Percentiles rank a stretch among this genome's conserved stretches.
phyloP scores from a whole-genome alignment of 2,888 invertebrate genomes.

The Tipula lateralis region DNA sequence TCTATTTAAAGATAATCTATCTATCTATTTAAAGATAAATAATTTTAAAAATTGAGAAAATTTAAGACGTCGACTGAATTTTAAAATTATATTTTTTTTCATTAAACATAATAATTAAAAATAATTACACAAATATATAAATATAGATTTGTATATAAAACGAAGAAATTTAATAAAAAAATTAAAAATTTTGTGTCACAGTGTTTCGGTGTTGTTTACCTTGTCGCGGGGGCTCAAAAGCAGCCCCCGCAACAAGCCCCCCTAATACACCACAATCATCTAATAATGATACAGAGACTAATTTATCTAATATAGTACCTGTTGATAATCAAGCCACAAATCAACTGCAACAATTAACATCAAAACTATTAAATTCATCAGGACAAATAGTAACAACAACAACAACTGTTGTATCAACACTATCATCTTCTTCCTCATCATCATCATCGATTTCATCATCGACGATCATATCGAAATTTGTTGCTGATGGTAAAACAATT shows the following conservation, averaged over 20 bases:
- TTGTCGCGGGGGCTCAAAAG: constrained; percentile 69
- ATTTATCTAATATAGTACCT: constrained; percentile 33
- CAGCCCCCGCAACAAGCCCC: constrained; percentile 57
- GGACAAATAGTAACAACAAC: constrained; percentile 38
- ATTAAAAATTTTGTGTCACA: constrained; percentile 53
- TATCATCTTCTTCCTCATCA: not conserved
- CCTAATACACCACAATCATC: constrained; percentile 44
- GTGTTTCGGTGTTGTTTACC: constrained; percentile 80
- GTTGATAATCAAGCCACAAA: constrained; percentile 34
- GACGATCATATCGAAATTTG: not conserved
- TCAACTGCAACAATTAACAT: constrained; percentile 25
- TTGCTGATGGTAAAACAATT: not conserved
- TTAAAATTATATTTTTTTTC: constrained; percentile 27
- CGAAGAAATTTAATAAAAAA: constrained; percentile 24
- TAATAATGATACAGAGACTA: constrained; percentile 35
- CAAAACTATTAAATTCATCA: constrained; percentile 34
- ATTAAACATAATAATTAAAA: constrained; percentile 29
- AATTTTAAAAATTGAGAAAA: not conserved
- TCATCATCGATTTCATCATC: not conserved
- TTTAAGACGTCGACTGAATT: not conserved
- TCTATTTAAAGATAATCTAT: constrained; percentile 20
- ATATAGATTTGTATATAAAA: constrained; percentile 25
- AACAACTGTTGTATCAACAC: constrained; percentile 34
- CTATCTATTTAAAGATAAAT: constrained; percentile 25
- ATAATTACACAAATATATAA: not conserved